Base-by-base conservation (phyloP, 2,888 invertebrate species). In the Drosophila longiperda region DNA sequence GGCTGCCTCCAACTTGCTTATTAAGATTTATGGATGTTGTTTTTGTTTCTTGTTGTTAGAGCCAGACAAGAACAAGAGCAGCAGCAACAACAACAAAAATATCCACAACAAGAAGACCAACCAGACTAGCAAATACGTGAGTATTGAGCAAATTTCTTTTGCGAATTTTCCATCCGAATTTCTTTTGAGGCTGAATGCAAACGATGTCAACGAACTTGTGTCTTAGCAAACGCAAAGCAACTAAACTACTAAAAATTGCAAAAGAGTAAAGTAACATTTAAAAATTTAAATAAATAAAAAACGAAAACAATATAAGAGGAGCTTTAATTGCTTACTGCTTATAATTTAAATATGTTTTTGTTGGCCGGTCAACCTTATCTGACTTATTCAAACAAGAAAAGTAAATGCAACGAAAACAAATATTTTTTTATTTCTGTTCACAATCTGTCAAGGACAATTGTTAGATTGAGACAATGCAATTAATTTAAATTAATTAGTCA, bases 21-120 rank as follows among this genome's bases (percentile, higher is more conserved):
- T 87, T 80, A 87, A 85, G 88, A 85, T 87, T 85, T 85, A 85
- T 85, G 80, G 70, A 57, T 64, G 66, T 79, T 81, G 70, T 73
- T 79, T 67, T 79, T 20, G 29, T 29, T n/a, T 7, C n/a, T 6
- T 15, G 64, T 72, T 78, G 80, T 79, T 73, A 79, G 55, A 57
- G 57, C 49, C 83, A 85, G 83, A 80, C 84, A 80, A 63, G 50
- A 61, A 48, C 54, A 58, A 58, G 60, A 63, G 40, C 45, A 45
- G 12, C 45, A 40, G n/a, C 38, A 62, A 36, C 40, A 38, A 26
- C 20, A 54, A 40, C 45, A 36, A 36, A 50, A 55, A 45, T n/a
- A 52, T 26, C 8, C 48, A 54, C 26, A 57, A 38, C 26, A 57
- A 53, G 33, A 61, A 45, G 48, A 67, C 34, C 53, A 70, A 26